Conservation (phyloP, 2,888 invertebrate genomes). For the Ecliptopera silaceata region DNA sequence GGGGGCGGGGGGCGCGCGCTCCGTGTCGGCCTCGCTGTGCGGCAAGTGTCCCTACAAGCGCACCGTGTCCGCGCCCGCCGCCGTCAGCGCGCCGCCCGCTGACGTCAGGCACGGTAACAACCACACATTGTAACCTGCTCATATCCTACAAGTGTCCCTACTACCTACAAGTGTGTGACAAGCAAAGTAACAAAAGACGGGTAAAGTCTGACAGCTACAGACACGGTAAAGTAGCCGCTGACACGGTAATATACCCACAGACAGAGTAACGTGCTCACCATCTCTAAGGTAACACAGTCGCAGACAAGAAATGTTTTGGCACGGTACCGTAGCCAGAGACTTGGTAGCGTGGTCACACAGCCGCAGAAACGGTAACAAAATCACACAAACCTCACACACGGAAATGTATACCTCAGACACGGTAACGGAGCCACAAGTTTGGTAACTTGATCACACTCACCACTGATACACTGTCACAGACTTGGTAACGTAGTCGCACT, state of each 20-base stretch:
- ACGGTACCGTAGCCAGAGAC: not conserved
- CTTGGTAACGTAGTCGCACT: not conserved
- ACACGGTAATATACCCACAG: not conserved
- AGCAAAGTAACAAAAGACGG: too few species aligned
- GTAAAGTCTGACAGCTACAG: too few species aligned
- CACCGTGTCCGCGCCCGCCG: constrained; percentile 96
- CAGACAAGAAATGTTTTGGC: too few species aligned
- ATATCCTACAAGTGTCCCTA: too few species aligned
- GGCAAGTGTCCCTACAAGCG: constrained; percentile 98
- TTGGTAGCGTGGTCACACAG: not conserved
- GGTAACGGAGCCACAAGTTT: too few species aligned
- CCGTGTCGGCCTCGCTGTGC: constrained; percentile 93
- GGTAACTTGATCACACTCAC: not conserved
- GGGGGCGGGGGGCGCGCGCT: constrained; percentile 83
- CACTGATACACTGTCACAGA: not conserved
- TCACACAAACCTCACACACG: not conserved
- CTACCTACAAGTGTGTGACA: too few species aligned
- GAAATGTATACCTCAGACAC: too few species aligned
- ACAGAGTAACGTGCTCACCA: not conserved
- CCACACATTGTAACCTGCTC: too few species aligned
- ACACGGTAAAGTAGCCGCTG: constrained; percentile 43
- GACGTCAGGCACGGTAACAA: constrained; percentile 83
- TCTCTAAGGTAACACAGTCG: too few species aligned
- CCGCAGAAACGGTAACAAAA: not conserved
- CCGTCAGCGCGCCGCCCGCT: constrained; percentile 88